Percentiles rank a stretch among this genome's conserved stretches.
Evolutionary conservation across 1,140 invertebrate species (phyloP).

Genomic region (Drosophila funebris): DNA sequence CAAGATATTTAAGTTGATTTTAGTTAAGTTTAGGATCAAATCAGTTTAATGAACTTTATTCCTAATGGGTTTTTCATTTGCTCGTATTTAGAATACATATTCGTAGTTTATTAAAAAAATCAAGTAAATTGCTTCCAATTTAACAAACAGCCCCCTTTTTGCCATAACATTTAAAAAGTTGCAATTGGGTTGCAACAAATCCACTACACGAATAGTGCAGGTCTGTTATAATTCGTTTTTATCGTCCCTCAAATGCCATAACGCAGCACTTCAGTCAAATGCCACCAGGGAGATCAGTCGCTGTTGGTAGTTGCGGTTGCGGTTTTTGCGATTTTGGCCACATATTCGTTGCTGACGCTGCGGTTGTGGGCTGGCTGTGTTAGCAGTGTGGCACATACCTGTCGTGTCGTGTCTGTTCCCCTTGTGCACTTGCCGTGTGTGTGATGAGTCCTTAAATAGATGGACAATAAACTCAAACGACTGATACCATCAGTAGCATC

Average conservation of each 20-base stretch:
- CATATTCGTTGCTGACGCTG: constrained; percentile 18
- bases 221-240: neutral
- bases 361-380: constrained; percentile 2
- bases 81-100: no score
- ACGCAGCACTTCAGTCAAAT: constrained; percentile 29
- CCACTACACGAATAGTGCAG: neutral
- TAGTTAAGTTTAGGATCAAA: no score
- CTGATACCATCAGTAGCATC: no score
- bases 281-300: constrained; percentile 34
- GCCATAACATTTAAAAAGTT: no score
- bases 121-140: no score
- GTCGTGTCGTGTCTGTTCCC: neutral
- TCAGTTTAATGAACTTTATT: no score
- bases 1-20: no score
- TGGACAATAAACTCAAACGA: no score
- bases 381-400: constrained; percentile 5
- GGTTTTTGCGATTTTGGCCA: constrained; percentile 34
- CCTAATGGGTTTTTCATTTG: no score
- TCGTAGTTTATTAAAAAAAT: no score
- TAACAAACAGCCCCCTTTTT: no score
- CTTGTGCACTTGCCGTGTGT: neutral
- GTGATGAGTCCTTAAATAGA: no score
- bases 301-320: constrained; percentile 17
- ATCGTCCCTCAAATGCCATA: constrained; percentile 6
- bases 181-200: neutral